Evolutionary conservation across 2,797 vertebrate genomes (phyloP), one percentile per base, ranked within the genome.

Genomic region (Dipus sagitta): DNA sequence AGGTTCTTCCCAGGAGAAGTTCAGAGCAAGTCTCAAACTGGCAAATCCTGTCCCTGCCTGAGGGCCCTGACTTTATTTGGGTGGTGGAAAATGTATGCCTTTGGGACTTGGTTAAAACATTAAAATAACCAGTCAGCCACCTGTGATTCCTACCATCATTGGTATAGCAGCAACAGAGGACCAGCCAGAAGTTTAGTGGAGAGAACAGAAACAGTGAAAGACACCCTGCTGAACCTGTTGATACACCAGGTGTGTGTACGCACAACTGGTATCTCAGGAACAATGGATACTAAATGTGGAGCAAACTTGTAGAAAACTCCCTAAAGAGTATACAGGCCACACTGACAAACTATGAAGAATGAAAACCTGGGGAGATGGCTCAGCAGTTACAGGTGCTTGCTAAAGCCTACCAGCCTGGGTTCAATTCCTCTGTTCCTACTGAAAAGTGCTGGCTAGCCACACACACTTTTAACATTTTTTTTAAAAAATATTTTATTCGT

Each of bases 71-170:
- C 60, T 91, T 77, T 77, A 72, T 91, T 87, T 64, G 52, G 12
- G 76, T 52, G 38, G 12, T 89, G 64, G 62, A 87, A 2, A 21
- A 68, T 47, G 34, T 86, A 72, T 30, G 65, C 23, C 58, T 91
- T 68, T 28, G 65, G 38, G 8, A 77, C 72, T 30, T 82, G 23
- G 34, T 75, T 28, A 86, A 52, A 89, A 38, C 32, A 82, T 88
- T 81, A 90, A 34, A 72, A 79, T 91, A 93, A 78, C 47, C 71
- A 82, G 13, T 13, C 58, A 91, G 72, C 62, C 70, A 8, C 86
- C 38, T 78, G 21, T 78, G n/a, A 77, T 67, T 34, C 11, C 58
- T 74, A 86, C 38, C 62, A 88, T 26, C 21, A 52, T 28, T 82
- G 30, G 6, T 38, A 86, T 89, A 58, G 70, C 77, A 78, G 60